These are phyloP conservation scores for Campaea margaritaria DNA, from an alignment of 2,888 invertebrate species.

Conservation along the genomic window DNA sequence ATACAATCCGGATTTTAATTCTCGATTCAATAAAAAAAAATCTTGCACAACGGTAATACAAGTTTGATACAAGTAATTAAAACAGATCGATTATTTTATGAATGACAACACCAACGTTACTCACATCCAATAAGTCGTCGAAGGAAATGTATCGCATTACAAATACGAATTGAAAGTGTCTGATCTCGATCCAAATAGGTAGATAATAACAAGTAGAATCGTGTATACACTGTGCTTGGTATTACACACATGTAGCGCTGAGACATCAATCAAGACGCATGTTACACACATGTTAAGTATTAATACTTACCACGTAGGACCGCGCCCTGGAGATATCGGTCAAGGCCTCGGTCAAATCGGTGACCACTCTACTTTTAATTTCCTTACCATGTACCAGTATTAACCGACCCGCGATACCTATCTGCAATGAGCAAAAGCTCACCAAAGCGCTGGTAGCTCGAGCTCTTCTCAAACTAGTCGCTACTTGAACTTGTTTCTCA, in stretches of 20 bases:
- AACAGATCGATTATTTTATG: conserved; percentile 1
- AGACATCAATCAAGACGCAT: conserved; percentile 40
- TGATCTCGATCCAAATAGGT: conserved; percentile 23
- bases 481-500: conserved; percentile 39
- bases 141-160: conserved; percentile 20
- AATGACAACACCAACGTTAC: background rate
- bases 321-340: conserved; percentile 63
- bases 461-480: conserved; percentile 27
- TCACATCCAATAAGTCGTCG: background rate
- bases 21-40: background rate
- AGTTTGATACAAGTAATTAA: background rate
- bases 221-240: conserved; percentile 13
- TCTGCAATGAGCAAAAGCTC: background rate
- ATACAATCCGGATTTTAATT: background rate
- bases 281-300: conserved; percentile 37
- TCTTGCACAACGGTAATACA: background rate
- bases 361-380: conserved; percentile 59
- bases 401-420: conserved; percentile 8
- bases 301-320: too few species aligned
- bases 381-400: conserved; percentile 43
- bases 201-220: conserved; percentile 9
- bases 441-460: conserved; percentile 24
- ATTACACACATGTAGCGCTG: conserved; percentile 20
- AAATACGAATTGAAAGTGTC: conserved; percentile 31
- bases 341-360: conserved; percentile 68